Conservation (phyloP, 2,888 invertebrate genomes). For the Julus scanicus region DNA sequence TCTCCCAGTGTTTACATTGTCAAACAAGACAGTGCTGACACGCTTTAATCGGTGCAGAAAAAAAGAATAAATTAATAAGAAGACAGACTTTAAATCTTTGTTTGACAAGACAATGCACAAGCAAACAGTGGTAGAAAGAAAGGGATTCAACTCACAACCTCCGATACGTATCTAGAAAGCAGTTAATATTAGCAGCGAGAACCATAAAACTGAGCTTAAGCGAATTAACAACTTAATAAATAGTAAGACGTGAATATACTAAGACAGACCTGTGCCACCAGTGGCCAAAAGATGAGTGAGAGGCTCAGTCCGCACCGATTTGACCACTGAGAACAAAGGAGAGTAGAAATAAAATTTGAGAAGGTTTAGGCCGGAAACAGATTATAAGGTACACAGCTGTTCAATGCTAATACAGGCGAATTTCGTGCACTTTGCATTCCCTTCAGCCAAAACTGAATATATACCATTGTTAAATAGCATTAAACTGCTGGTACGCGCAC, state of each 20-base stretch:
- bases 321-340: conserved; percentile 53
- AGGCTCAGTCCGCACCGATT: conserved; percentile 52
- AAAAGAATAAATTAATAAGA: conserved; percentile 4
- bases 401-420: not conserved
- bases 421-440: not conserved
- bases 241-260: conserved; percentile 36
- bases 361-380: conserved; percentile 10
- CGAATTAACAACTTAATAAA: conserved; percentile 25
- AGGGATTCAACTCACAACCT: not conserved
- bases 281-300: conserved; percentile 52
- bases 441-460: not conserved
- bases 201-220: conserved; percentile 21
- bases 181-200: conserved; percentile 27
- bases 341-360: conserved; percentile 44
- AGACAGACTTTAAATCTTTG: not conserved
- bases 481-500: conserved; percentile 5
- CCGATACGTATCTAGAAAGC: not conserved
- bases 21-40: not conserved
- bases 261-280: conserved; percentile 54
- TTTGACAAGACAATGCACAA: not conserved
- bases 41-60: not conserved
- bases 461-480: not conserved
- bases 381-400: not conserved
- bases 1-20: not conserved
- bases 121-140: conserved; percentile 23